Evolutionary conservation across 2,113 vertebrate genomes (phyloP).

Genomic region (Empidonax alnorum): DNA sequence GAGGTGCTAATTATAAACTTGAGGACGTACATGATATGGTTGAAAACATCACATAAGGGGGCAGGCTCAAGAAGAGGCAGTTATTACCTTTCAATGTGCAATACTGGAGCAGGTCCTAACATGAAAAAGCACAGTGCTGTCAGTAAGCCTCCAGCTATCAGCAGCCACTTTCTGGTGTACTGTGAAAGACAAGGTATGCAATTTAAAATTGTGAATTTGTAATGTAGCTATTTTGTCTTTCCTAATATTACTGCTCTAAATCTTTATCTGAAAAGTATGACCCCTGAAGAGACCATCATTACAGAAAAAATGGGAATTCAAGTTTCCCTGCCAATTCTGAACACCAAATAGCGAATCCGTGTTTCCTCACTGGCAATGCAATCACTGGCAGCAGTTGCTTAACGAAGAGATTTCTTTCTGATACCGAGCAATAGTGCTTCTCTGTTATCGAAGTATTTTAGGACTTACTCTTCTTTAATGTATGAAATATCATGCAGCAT

Average conservation of each 20-base stretch:
- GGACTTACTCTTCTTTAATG: neutral
- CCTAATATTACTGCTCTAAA: neutral
- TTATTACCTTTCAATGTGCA: conserved; percentile 84
- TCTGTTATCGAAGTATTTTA: neutral
- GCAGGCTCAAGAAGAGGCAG: neutral
- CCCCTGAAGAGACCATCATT: neutral
- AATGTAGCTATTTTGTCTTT: neutral
- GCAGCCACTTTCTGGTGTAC: conserved; percentile 81
- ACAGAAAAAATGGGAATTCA: neutral
- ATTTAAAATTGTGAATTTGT: neutral
- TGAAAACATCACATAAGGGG: neutral
- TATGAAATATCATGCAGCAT: neutral
- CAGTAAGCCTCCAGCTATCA: conserved; percentile 80
- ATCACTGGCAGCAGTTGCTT: neutral
- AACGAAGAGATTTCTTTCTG: neutral
- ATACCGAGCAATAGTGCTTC: neutral
- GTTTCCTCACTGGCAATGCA: neutral
- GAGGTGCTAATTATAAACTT: neutral
- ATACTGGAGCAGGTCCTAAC: conserved; percentile 86
- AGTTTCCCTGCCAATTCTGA: neutral
- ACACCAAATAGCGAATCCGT: neutral
- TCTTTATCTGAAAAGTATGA: neutral
- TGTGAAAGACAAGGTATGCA: conserved; percentile 23
- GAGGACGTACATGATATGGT: too few species aligned
- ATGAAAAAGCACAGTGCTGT: conserved; percentile 82